These are phyloP conservation scores for Chrysolina haemoptera DNA, from an alignment of 2,888 invertebrate genomes.

Conservation along the genomic window DNA sequence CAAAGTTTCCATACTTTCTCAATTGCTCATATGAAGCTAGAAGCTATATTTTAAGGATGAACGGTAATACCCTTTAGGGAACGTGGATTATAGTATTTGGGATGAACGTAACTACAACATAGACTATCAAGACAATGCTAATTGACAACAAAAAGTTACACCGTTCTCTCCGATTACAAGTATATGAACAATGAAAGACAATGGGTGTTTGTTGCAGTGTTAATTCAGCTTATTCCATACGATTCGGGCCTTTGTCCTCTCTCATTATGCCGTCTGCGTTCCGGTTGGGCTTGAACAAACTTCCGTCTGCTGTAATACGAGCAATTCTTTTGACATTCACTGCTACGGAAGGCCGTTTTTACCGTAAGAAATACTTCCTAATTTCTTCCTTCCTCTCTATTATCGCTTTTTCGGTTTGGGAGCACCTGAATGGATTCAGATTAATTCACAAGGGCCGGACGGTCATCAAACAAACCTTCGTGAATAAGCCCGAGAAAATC, in stretches of 20 bases:
- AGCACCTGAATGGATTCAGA: neutral
- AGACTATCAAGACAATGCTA: no score
- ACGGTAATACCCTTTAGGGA: no score
- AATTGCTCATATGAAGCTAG: no score
- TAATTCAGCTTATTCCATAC: conserved; percentile 10
- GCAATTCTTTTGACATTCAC: conserved; percentile 16
- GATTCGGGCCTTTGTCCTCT: conserved; percentile 12
- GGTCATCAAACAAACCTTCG: neutral
- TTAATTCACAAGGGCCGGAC: neutral
- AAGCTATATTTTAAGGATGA: no score
- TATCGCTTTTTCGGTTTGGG: neutral
- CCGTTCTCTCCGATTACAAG: neutral
- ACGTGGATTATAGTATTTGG: no score
- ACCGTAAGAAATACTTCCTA: neutral
- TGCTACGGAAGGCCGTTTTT: conserved; percentile 4
- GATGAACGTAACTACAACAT: no score
- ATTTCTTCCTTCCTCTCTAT: conserved; percentile 15
- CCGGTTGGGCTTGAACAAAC: conserved; percentile 6
- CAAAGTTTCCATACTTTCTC: no score
- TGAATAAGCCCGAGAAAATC: neutral
- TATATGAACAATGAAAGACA: neutral
- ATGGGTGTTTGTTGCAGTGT: conserved; percentile 1
- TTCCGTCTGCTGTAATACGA: conserved; percentile 12
- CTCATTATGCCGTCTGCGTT: neutral
- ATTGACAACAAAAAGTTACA: neutral